Evolutionary conservation across 2,797 vertebrate species (phyloP), one percentile per base, ranked within the genome.

Genomic region (Anniella stebbinsi): DNA sequence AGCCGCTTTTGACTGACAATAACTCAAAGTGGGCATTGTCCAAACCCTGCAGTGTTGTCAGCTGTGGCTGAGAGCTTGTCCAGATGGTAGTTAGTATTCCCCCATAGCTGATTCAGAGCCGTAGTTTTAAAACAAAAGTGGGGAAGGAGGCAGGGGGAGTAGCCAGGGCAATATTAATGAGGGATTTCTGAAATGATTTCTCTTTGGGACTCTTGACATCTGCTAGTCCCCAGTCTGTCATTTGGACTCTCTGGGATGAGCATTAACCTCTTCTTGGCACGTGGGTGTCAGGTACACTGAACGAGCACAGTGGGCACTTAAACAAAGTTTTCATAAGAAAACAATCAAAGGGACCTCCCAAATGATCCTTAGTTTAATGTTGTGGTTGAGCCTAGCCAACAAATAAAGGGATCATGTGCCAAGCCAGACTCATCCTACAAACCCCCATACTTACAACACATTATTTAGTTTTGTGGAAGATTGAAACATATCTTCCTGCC

Each of bases 21-120:
- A 91, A 94, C 92, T 94, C 89, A 72, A 93, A 94, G 70, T 89
- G 89, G 88, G 80, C 94, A 93, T 94, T 92, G 89, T 89, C 91
- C 87, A 87, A 91, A 87, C 41, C 0, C 0, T 91, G 89, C 89
- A 87, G 23, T 57, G 41, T 63, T 89, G 77, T 91, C 87, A 85
- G 87, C 87, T 30, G 51, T 81, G 45, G 75, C 38, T 87, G 23
- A 90, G 83, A 45, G 30, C 18, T 85, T 85, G 5, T 38, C 23
- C 72, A 30, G 51, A 41, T 76, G 54, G 48, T 36, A 60, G 51
- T 4, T 36, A 60, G 51, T 4, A 7, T 66, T 87, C 18, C 41
- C 18, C 73, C 18, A n/a, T 48, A 10, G 57, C 18, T 87, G 28
- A 57, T n/a, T 77, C 77, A 77, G 38, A 87, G 17, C 38, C 77